Evolutionary conservation across 2,888 invertebrate species (phyloP), one percentile per base, ranked within the genome.

Genomic region (Cheilosia scutellata): DNA sequence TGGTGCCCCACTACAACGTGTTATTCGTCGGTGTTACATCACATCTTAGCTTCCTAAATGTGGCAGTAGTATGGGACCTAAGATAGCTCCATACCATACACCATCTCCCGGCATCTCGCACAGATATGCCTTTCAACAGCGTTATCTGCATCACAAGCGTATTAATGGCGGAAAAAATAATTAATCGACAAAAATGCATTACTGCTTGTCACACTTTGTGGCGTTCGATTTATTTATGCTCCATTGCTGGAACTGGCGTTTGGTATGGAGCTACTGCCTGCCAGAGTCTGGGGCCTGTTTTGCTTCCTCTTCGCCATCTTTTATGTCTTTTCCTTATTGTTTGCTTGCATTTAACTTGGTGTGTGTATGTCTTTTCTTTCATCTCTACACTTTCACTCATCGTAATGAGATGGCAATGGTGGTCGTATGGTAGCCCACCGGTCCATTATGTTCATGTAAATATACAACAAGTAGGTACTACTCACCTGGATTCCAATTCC

Each of bases 401-500:
- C 42, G 47, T 13, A 44, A 37, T 63, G 40, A 65, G 31, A 42
- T 47, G 9, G 40, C 40, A 55, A 33, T 55, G 31, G 27, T 20
- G 16, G 16, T 25, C 0, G 25, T 51, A 44, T 11, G 37, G 11
- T 37, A 37, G 11, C 4, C n/a, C 31, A 13, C 27, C 16, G 44
- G 55, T 42, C 57, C 31, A 40, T 20, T 47, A 29, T 60, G 58
- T 55, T 37, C 27, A 57, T 47, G 31, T 27, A 11, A 13, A 51
- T 4, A 29, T 49, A 47, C 13, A 42, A 51, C 55, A 13, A 42
- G 47, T 31, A 62, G 13, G n/a, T 31, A 42, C 6, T 11, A 88
- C 90, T 88, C 93, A 94, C 92, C 92, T 92, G 77, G 91, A 90
- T 90, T 98, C 98, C 71, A 98, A 95, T 90, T 97, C 96, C 2